Percentiles rank a stretch among this genome's conserved stretches.
Evolutionary conservation across 53 echinoderm and acorn worm genomes (phyloP).

Genomic region (Patiria pectinifera): DNA sequence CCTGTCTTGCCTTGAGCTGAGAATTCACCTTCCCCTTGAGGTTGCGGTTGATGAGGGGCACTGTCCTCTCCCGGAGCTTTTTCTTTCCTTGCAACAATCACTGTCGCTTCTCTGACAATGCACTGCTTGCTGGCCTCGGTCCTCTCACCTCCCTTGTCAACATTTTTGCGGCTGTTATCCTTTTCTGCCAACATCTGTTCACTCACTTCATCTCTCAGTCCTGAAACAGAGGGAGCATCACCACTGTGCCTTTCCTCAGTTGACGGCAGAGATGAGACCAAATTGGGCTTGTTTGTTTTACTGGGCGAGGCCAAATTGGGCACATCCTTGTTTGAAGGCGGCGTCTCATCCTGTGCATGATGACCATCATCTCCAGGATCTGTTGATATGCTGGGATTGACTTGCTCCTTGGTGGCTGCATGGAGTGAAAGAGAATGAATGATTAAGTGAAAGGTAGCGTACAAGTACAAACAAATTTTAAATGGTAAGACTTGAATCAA

Average conservation of each 20-base stretch:
- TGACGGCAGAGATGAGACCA: neutral
- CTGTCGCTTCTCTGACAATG: neutral
- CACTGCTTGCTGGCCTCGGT: neutral
- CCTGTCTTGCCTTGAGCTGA: conserved; percentile 13
- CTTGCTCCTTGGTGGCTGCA: neutral
- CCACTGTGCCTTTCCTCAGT: conserved; percentile 8
- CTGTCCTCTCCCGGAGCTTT: neutral
- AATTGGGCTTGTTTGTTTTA: neutral
- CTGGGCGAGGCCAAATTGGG: neutral
- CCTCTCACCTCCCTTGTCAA: conserved; percentile 32
- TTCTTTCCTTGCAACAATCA: conserved; percentile 19
- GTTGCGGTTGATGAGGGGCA: neutral
- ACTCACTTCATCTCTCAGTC: conserved; percentile 11
- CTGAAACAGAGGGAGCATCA: neutral
- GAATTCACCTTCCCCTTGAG: neutral
- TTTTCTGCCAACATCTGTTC: neutral
- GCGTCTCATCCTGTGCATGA: neutral
- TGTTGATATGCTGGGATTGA: neutral
- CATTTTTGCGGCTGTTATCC: neutral
- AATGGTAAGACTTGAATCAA: too few relatives aligned
- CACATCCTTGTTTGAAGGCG: conserved; percentile 8
- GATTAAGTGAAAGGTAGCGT: neutral
- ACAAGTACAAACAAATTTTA: too few relatives aligned
- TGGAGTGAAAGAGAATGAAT: neutral
- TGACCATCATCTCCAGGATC: neutral